Base-by-base conservation (phyloP, 2,888 invertebrate genomes). In the Drosophila melanosoma region DNA sequence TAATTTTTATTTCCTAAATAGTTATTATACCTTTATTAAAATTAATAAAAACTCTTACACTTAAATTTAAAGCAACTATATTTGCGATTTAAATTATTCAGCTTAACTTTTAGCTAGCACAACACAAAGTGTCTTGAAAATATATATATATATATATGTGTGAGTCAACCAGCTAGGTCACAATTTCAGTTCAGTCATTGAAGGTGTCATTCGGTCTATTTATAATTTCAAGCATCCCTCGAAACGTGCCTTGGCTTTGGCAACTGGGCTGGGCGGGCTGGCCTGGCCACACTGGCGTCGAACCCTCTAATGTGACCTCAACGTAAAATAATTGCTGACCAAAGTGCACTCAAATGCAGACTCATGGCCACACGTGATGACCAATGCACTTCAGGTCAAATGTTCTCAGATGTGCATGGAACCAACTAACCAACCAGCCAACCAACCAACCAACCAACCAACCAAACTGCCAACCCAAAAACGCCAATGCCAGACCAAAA, bases 321-420 rank as follows among this genome's bases (percentile, higher is more conserved):
- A 91, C 79, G 82, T 81, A 88, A 90, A 91, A 91, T 91, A 91
- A 91, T 91, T 91, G 91, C 85, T 91, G 91, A 91, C 89, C 90
- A 79, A 82, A 80, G 90, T 87, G 91, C 83, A 82, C 87, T 90
- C 90, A 85, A 85, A 87, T 79, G 89, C 90, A 89, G 86, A 89
- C 89, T 87, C 86, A 86, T 88, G 84, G 90, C 84, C 87, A 88
- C 86, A 87, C 85, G 85, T 86, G 85, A 86, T 86, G 85, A 89
- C 85, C 85, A 86, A 89, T 89, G 85, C 85, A 86, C 85, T 89
- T 89, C 82, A 88, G 90, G 90, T 86, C 85, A 86, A 86, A 86
- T 84, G 82, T 81, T 65, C 78, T 79, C 69, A 57, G 76, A 76
- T 78, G 78, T 78, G 71, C 68, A 81, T 48, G 68, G 52, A 54